Evolutionary conservation across 2,797 vertebrate species (phyloP).

Genomic region (Mycteria americana): DNA sequence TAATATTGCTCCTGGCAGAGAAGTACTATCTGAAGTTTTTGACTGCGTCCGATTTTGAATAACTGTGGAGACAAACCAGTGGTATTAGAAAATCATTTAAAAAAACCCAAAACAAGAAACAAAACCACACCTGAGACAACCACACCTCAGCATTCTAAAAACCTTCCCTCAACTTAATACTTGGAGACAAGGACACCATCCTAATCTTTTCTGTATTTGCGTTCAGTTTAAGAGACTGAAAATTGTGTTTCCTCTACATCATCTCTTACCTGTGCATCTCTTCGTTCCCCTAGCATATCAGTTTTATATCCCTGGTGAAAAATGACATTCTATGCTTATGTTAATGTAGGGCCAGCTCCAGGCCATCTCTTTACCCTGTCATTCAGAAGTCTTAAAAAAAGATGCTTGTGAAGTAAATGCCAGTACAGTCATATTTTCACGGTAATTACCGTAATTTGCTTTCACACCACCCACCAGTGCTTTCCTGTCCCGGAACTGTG

Average conservation of each 20-base stretch:
- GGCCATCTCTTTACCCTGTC: neutral
- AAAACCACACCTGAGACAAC: neutral
- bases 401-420: neutral
- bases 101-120: neutral
- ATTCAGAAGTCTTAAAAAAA: neutral
- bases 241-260: neutral
- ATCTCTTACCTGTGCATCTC: neutral
- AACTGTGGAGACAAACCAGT: conserved; percentile 68
- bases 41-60: conserved; percentile 74
- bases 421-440: neutral
- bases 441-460: neutral
- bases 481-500: neutral
- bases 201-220: neutral
- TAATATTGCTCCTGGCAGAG: conserved; percentile 74
- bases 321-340: neutral
- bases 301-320: neutral
- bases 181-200: neutral
- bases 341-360: neutral
- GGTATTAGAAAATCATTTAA: neutral
- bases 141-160: neutral
- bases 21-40: conserved; percentile 69
- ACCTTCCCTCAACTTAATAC: neutral
- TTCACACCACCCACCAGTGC: neutral
- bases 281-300: neutral
- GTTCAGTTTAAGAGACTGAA: neutral